Evolutionary conservation across 1,140 invertebrate genomes (phyloP).

Genomic region (Anastrepha ludens): DNA sequence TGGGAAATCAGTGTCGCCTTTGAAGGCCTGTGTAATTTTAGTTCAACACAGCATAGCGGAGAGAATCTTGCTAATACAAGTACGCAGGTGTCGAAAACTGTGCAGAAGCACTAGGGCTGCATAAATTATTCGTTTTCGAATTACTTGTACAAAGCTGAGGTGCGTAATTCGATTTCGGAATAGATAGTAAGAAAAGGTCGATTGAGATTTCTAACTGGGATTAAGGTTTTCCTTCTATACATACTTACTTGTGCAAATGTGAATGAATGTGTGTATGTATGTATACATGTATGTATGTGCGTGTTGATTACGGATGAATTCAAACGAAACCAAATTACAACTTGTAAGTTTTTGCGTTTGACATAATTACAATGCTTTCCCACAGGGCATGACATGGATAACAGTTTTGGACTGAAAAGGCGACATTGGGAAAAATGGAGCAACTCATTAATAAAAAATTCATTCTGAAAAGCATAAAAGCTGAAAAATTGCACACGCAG

Average conservation of each 20-base stretch:
- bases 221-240: not conserved
- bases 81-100: no score
- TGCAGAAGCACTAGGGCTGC: no score
- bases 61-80: no score
- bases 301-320: no score
- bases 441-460: not conserved
- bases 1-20: no score
- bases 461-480: not conserved
- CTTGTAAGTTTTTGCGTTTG: not conserved
- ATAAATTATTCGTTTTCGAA: no score
- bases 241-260: not conserved
- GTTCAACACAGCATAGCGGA: no score
- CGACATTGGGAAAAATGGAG: not conserved
- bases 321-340: not conserved
- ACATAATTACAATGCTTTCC: conserved; percentile 21
- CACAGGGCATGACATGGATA: conserved; percentile 16
- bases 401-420: not conserved
- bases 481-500: not conserved
- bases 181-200: not conserved
- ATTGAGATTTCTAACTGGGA: no score
- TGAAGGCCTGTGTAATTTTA: no score
- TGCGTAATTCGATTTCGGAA: not conserved
- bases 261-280: not conserved
- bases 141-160: no score
- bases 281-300: no score